These are phyloP conservation scores for Eurystomus glaucurus DNA, from an alignment of 2,797 vertebrate species.

Conservation along the genomic window DNA sequence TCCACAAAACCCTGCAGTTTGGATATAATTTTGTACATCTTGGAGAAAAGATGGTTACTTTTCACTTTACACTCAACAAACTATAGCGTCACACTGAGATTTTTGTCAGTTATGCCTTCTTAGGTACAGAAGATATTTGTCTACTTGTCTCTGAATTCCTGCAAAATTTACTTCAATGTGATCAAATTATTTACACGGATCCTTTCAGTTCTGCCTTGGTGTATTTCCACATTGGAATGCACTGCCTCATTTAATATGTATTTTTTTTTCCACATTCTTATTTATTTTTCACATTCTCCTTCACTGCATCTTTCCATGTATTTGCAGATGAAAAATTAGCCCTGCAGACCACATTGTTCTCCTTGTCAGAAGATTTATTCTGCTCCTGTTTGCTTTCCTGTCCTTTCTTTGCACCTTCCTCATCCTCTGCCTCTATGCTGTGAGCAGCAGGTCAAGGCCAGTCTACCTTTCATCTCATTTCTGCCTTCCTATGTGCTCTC, in stretches of 20 bases:
- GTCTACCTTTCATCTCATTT: not conserved
- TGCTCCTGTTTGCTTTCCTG: not conserved
- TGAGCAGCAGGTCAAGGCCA: rapidly evolving
- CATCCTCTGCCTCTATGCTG: not conserved
- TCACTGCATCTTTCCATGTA: not conserved
- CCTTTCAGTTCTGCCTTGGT: not conserved
- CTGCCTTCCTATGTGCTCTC: not conserved
- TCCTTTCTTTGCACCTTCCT: not conserved
- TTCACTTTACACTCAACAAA: not conserved
- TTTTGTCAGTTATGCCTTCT: not conserved
- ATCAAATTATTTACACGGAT: not conserved
- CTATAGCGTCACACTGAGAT: not conserved
- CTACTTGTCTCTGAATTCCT: not conserved
- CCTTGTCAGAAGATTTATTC: conserved; percentile 6
- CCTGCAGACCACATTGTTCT: not conserved
- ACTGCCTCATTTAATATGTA: not conserved
- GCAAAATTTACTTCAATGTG: conserved; percentile 10
- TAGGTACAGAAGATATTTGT: not conserved
- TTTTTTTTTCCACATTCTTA: conserved; percentile 14
- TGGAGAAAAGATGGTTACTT: not conserved
- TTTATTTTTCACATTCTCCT: conserved; percentile 29
- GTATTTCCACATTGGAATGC: conserved; percentile 14
- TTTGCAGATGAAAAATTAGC: conserved; percentile 33
- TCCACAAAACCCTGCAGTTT: not conserved
- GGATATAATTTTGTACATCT: not conserved